Conservation (phyloP, 2,113 vertebrate genomes). For the Strix uralensis region DNA sequence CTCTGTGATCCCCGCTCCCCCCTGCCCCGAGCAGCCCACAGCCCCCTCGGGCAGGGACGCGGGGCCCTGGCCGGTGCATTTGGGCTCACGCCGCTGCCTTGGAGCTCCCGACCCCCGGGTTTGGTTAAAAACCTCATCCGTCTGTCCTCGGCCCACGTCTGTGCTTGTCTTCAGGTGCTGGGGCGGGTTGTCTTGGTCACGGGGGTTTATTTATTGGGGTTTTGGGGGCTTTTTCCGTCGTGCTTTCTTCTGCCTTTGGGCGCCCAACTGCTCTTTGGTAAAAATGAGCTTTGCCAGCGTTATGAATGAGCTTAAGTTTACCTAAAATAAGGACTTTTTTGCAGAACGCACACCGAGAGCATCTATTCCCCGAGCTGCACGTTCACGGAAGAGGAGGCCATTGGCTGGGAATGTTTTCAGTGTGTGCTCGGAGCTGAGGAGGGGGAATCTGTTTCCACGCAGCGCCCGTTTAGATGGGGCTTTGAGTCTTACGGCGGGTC, state of each 20-base stretch:
- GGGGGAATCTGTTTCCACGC: not conserved
- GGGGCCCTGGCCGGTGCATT: not conserved
- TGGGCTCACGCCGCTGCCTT: too few relatives aligned
- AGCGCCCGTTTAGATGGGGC: accelerated
- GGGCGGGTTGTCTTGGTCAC: accelerated
- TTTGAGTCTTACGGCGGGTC: accelerated
- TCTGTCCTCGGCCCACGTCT: accelerated
- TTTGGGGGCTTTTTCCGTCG: accelerated
- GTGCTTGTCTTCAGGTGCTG: accelerated
- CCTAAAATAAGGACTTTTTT: not conserved
- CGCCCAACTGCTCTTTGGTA: accelerated
- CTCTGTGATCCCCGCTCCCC: too few relatives aligned
- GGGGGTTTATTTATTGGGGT: accelerated
- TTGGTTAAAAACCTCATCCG: too few relatives aligned
- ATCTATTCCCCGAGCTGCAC: accelerated
- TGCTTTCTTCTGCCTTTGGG: too few relatives aligned
- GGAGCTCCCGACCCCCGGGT: too few relatives aligned
- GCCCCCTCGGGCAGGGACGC: not conserved
- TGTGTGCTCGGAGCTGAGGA: not conserved
- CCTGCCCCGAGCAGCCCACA: too few relatives aligned
- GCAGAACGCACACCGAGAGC: accelerated
- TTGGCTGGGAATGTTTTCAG: not conserved
- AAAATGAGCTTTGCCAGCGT: accelerated
- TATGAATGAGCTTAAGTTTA: too few relatives aligned
- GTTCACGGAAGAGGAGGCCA: not conserved